A percentile compares a stretch with the other conserved stretches of the same genome.
Conservation (phyloP, 2,113 vertebrate genomes). For the Amblyopsis rosae region DNA sequence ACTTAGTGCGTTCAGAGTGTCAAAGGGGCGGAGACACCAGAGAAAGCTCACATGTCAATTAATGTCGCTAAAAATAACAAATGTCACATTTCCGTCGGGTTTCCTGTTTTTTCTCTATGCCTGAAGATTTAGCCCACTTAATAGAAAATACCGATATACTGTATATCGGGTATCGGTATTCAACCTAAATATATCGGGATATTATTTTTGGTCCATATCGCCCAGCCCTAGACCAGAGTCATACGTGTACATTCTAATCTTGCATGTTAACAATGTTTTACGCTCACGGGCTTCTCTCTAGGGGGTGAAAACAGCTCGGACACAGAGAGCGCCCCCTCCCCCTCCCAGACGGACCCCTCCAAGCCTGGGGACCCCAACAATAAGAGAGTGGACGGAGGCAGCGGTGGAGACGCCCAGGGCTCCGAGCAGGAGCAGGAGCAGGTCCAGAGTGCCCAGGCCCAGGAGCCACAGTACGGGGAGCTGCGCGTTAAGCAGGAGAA, state of each 20-base stretch:
- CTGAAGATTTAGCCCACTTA: too few relatives aligned
- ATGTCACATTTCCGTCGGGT: too few relatives aligned
- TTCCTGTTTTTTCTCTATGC: too few relatives aligned
- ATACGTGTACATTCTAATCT: neutral
- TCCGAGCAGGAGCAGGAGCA: conserved; percentile 54
- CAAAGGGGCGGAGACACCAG: too few relatives aligned
- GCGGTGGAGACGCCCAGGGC: conserved; percentile 71
- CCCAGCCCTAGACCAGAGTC: neutral
- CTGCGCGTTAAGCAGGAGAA: conserved; percentile 83
- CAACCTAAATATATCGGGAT: too few relatives aligned
- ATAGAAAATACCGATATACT: too few relatives aligned
- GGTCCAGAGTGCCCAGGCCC: conserved; percentile 69
- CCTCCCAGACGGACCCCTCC: conserved; percentile 85
- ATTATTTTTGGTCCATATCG: too few relatives aligned
- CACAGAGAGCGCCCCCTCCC: conserved; percentile 97
- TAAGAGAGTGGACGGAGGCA: conserved; percentile 61
- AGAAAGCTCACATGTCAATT: too few relatives aligned
- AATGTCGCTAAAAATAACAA: too few relatives aligned
- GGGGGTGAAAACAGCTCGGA: conserved; percentile 97
- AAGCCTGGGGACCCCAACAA: conserved; percentile 78
- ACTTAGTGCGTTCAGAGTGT: too few relatives aligned
- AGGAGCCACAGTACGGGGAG: conserved; percentile 77
- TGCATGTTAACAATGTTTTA: neutral
- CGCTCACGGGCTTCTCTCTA: conserved; percentile 48
- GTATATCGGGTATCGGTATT: too few relatives aligned